These are phyloP conservation scores for Cavia aperea DNA, from an alignment of 2,113 vertebrate species.

Conservation along the genomic window DNA sequence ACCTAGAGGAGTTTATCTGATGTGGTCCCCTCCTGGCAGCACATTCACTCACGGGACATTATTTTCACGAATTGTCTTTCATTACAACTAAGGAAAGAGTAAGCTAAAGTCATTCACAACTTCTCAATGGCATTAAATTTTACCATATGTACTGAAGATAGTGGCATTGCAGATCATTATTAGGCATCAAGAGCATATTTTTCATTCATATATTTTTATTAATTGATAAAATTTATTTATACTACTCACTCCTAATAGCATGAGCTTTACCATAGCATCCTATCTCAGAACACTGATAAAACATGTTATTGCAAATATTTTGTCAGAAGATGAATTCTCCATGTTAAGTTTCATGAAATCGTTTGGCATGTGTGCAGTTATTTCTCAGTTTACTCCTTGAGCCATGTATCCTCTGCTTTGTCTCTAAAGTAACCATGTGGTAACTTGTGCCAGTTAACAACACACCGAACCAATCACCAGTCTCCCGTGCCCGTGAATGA, in stretches of 20 bases:
- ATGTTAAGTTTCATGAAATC: not conserved
- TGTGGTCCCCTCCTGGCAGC: not conserved
- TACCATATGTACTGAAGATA: not conserved
- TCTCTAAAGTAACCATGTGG: not conserved
- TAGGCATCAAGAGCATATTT: constrained; percentile 3
- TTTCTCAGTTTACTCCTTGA: constrained; percentile 23
- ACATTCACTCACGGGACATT: not conserved
- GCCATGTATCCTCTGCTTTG: not conserved
- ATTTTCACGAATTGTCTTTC: not conserved
- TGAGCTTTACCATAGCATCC: not conserved
- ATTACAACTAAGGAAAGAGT: not conserved
- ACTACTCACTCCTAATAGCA: not conserved
- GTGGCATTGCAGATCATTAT: not conserved
- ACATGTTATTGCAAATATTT: constrained; percentile 45
- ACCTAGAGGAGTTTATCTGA: not conserved
- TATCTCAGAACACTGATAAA: constrained; percentile 27
- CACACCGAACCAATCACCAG: not conserved
- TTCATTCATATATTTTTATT: constrained; percentile 49
- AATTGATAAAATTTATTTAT: not conserved
- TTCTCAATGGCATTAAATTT: constrained; percentile 5
- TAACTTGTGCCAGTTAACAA: constrained; percentile 33
- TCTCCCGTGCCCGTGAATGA: not conserved
- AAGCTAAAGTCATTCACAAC: constrained; percentile 8
- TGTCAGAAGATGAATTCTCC: constrained; percentile 23
- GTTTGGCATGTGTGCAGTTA: not conserved